Base-by-base conservation (phyloP, 2,888 invertebrate genomes). In the Apotomis turbidana region DNA sequence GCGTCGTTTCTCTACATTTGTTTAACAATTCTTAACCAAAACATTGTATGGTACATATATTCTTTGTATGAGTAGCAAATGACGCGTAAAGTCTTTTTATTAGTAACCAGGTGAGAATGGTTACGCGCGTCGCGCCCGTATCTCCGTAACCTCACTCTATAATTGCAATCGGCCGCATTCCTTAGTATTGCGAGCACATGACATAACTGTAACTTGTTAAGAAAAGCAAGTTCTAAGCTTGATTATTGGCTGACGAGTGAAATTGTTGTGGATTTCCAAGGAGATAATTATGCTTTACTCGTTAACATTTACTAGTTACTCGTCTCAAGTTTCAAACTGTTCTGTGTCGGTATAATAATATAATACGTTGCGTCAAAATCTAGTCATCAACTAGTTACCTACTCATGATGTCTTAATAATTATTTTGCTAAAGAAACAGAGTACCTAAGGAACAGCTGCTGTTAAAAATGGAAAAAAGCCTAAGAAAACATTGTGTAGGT, bases 101-200 rank as follows among this genome's bases (percentile, higher is more conserved):
- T 58, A 41, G 51, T 67, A 51, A 51, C 41, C 15, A 41, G 44
- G 70, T 71, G 71, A 51, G 71, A 71, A 71, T 49, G 55, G 67
- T 71, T 67, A 62, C 67, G 67, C 57, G 27, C 55, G 55, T 63
- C 54, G 4, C 71, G 51, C 55, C 60, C 67, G 71, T 67, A 67
- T 67, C 71, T 60, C 70, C 66, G 71, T 61, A 71, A 71, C 71
- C 61, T 71, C 67, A 68, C n/a, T 54, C 60, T 60, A 49, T 49
- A 67, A 71, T 71, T 71, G 71, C 66, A 59, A 66, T 41, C 44
- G 64, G 49, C 71, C 71, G 71, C 71, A 71, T 71, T 71, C 71
- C 61, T 46, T 66, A n/a, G 51, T 52, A 58, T 70, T 70, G 63
- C 70, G 70, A 70, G 51, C 59, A 63, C 41, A 55, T 71, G 71